A percentile compares a stretch with the other conserved stretches of the same genome.
Evolutionary conservation across 2,888 invertebrate genomes (phyloP).

Genomic region (Xanthia icteritia): DNA sequence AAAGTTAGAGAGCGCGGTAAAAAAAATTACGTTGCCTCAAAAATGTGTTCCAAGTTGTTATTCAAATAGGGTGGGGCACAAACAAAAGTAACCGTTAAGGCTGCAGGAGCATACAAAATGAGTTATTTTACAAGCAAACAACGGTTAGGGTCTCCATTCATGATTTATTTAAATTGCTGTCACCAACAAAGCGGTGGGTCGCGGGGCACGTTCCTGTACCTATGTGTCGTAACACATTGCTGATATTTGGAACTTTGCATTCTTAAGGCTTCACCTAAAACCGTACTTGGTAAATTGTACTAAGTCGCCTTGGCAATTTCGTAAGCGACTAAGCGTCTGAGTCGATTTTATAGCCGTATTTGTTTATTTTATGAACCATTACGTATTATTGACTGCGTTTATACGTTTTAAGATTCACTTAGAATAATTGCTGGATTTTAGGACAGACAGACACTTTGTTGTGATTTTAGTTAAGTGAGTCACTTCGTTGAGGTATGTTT

Average conservation of each 20-base stretch:
- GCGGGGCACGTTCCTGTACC: slow-evolving; percentile 38
- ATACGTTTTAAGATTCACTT: slow-evolving; percentile 42
- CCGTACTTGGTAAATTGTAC: slow-evolving; percentile 16
- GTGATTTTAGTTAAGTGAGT: not conserved
- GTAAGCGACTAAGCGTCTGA: slow-evolving; percentile 26
- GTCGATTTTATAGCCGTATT: slow-evolving; percentile 39
- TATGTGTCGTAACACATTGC: slow-evolving; percentile 30
- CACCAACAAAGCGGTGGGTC: slow-evolving; percentile 53
- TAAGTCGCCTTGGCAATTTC: slow-evolving; percentile 18
- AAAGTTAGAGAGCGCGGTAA: not conserved
- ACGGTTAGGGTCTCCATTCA: slow-evolving; percentile 62
- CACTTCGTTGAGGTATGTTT: no score
- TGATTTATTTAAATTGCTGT: slow-evolving; percentile 71
- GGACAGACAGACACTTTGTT: not conserved
- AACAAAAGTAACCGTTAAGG: slow-evolving; percentile 43
- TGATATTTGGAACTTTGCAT: slow-evolving; percentile 32
- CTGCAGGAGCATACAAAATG: slow-evolving; percentile 58
- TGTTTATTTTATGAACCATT: slow-evolving; percentile 38
- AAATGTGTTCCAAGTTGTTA: slow-evolving; percentile 24
- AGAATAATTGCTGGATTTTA: slow-evolving; percentile 38
- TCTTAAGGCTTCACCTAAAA: slow-evolving; percentile 27
- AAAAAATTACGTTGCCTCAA: not conserved
- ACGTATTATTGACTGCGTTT: slow-evolving; percentile 30
- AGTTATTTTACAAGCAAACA: slow-evolving; percentile 55
- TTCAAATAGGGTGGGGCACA: slow-evolving; percentile 39